These are phyloP conservation scores for Notamacropus eugenii DNA, from an alignment of 2,797 vertebrate species.

Conservation along the genomic window DNA sequence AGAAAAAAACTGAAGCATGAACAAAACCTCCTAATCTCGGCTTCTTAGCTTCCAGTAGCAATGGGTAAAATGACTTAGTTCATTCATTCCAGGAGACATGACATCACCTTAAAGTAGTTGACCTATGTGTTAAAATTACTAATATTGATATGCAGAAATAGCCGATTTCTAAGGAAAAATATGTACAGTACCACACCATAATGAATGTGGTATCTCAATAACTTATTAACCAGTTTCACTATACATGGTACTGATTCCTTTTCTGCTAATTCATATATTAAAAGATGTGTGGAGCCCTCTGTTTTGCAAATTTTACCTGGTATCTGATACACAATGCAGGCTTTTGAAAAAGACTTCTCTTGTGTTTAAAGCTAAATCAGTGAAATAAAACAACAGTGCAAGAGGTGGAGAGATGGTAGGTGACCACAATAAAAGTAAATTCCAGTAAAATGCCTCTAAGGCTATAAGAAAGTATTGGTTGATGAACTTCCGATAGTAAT, in stretches of 20 bases:
- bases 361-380: slow-evolving; percentile 97
- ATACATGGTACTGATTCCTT: slow-evolving; percentile 92
- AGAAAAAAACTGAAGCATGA: slow-evolving; percentile 86
- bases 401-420: slow-evolving; percentile 95
- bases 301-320: slow-evolving; percentile 89
- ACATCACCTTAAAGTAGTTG: slow-evolving; percentile 91
- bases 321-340: slow-evolving; percentile 93
- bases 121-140: slow-evolving; percentile 93
- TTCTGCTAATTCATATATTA: slow-evolving; percentile 91
- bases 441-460: slow-evolving; percentile 89
- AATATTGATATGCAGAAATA: slow-evolving; percentile 99
- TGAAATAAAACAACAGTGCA: slow-evolving; percentile 98
- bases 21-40: slow-evolving; percentile 86
- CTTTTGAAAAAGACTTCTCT: slow-evolving; percentile 92
- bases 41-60: slow-evolving; percentile 87
- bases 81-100: slow-evolving; percentile 89
- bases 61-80: slow-evolving; percentile 87
- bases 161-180: slow-evolving; percentile 94
- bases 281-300: slow-evolving; percentile 88
- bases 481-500: slow-evolving; percentile 95
- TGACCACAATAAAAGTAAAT: slow-evolving; percentile 90
- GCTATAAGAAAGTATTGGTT: slow-evolving; percentile 99
- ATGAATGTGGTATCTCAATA: slow-evolving; percentile 96
- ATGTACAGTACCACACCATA: slow-evolving; percentile 98
- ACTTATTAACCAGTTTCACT: slow-evolving; percentile 96